Conservation (phyloP, 2,888 invertebrate species). For the Yponomeuta malinellus region DNA sequence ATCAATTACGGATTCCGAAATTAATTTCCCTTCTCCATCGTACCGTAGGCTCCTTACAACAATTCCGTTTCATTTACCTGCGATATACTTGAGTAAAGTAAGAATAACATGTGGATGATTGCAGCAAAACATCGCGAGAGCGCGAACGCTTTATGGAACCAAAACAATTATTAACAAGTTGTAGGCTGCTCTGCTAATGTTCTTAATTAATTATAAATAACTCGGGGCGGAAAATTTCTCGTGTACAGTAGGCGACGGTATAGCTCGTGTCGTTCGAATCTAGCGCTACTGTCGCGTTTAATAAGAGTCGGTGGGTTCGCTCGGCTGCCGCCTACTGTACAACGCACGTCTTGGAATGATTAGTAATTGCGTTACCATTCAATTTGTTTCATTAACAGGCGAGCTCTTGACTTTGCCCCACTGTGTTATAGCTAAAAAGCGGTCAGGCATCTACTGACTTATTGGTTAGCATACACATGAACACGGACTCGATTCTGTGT, state of each 20-base stretch:
- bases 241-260: slow-evolving; percentile 15
- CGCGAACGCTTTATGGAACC: slow-evolving; percentile 33
- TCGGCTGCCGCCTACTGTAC: no score
- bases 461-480: no score
- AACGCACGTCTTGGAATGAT: slow-evolving; percentile 28
- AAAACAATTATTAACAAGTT: slow-evolving; percentile 26
- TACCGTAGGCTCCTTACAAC: background rate
- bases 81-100: slow-evolving; percentile 32
- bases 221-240: slow-evolving; percentile 38
- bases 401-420: background rate
- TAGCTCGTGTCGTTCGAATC: no score
- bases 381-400: slow-evolving; percentile 35
- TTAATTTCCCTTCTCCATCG: background rate
- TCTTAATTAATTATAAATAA: slow-evolving; percentile 55
- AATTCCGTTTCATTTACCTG: slow-evolving; percentile 17
- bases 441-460: no score
- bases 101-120: slow-evolving; percentile 34
- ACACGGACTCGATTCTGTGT: no score
- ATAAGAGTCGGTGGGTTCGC: no score
- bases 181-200: slow-evolving; percentile 31
- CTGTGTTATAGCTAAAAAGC: background rate
- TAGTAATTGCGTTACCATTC: slow-evolving; percentile 44
- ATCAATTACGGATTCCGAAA: background rate
- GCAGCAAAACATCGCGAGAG: slow-evolving; percentile 37
- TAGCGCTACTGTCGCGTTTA: no score